phyloP scores from a whole-genome alignment of 2,113 vertebrate species.

The Pituophis catenifer region DNA sequence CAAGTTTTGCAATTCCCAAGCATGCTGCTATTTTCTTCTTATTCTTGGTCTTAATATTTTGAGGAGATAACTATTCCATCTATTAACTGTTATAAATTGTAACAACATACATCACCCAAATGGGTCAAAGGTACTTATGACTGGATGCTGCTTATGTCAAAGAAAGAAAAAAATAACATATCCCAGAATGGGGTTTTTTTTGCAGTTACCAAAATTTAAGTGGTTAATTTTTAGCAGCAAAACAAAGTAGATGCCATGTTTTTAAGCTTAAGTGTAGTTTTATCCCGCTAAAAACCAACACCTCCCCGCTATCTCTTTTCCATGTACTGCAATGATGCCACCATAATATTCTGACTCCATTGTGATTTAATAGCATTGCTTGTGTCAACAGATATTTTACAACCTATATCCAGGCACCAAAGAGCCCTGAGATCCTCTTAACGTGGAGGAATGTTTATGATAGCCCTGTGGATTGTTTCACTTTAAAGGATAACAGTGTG shows the following conservation, averaged over 20 bases:
- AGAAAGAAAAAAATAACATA: not conserved
- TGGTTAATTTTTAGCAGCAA: not conserved
- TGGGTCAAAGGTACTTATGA: not conserved
- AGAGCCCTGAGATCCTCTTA: no score
- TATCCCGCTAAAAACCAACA: not conserved
- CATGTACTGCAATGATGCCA: not conserved
- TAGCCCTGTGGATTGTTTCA: no score
- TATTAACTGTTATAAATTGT: not conserved
- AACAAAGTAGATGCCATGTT: not conserved
- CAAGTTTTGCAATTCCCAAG: not conserved
- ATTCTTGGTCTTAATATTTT: not conserved
- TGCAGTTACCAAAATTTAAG: not conserved
- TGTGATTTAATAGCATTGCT: not conserved
- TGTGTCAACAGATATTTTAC: no score
- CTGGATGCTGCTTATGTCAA: not conserved
- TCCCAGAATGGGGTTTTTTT: not conserved
- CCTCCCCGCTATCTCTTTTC: not conserved
- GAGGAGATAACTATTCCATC: not conserved
- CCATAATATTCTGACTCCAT: not conserved
- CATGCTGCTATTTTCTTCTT: not conserved
- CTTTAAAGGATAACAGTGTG: no score
- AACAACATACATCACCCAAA: not conserved
- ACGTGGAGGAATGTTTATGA: no score
- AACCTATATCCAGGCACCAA: no score
- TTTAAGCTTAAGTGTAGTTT: not conserved